Evolutionary conservation across 2,797 vertebrate species (phyloP).

Genomic region (Neosalanx taihuensis): DNA sequence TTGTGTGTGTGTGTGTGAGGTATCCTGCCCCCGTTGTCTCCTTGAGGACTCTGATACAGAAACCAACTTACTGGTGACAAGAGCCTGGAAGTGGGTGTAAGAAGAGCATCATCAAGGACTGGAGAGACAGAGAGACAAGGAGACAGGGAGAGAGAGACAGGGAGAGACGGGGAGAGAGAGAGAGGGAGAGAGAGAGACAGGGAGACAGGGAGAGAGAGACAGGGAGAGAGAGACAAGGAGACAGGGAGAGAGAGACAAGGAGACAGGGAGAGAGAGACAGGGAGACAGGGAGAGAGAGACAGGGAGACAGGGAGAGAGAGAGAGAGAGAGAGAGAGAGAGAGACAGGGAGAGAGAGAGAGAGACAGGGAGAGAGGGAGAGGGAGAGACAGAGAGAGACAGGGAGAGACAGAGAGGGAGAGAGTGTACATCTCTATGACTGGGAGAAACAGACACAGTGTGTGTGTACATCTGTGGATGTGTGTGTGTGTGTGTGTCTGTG

Average conservation of each 20-base stretch:
- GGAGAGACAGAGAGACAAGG: background rate
- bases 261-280: background rate
- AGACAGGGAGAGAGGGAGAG: background rate
- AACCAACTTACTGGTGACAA: slow-evolving; percentile 11
- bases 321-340: background rate
- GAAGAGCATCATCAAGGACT: background rate
- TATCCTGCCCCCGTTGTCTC: slow-evolving; percentile 1
- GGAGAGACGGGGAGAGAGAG: background rate
- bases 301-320: background rate
- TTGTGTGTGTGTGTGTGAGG: background rate
- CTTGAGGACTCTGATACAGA: slow-evolving; percentile 33
- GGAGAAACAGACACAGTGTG: background rate
- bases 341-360: background rate
- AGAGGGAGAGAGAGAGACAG: background rate
- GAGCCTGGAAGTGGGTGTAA: slow-evolving; percentile 39
- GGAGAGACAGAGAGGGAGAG: background rate
- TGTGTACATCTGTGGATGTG: background rate
- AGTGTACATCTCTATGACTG: background rate
- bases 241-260: background rate
- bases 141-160: background rate
- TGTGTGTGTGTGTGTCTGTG: slow-evolving; percentile 20
- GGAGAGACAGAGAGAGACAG: too few relatives aligned
- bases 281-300: too few relatives aligned
- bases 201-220: background rate
- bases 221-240: background rate